Base-by-base conservation (phyloP, 2,113 vertebrate genomes). In the Turdus rufiventris region DNA sequence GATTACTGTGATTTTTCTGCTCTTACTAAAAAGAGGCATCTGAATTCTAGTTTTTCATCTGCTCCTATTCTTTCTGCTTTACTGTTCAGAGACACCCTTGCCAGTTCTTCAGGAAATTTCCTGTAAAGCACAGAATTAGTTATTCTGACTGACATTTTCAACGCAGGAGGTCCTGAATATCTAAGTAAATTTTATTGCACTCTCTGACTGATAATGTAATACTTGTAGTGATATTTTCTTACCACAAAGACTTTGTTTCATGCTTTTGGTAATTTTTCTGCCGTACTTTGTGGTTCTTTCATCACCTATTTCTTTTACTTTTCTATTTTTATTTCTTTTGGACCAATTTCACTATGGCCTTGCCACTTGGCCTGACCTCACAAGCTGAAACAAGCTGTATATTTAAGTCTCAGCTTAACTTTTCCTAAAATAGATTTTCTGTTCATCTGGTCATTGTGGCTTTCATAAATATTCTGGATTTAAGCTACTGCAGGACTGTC, bases 381-480 rank as follows among this genome's bases (percentile, higher is more conserved):
- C 93, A 97, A 97, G 94, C 71, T 96, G 89, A 91, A 83, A 96
- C 61, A 80, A 57, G 94, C 68, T 95, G 57, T 91, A 97, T 93
- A 96, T 93, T 88, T 92, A 88, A 65, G 83, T 85, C 67, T 11
- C 15, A 81, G 77, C 23, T 61, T 91, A 94, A 88, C 63, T 81
- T 86, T 84, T 92, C 62, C 60, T 5, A 5, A 40, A 29, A 93
- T 9, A 77, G 83, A 95, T 40, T 47, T 89, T 70, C 25, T 88
- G 19, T 91, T 97, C 85, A 76, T 18, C 36, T 81, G 61, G 43
- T 50, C 85, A 89, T 45, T 66, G 66, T 67, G 94, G 45, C 65
- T 89, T 96, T 73, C 75, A 91, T 63, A 92, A 96, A 86, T 85
- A 94, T 82, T 86, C 51, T 89, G 58, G 23, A 87, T 87, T 82